phyloP scores from a whole-genome alignment of 2,888 invertebrate species.

The Ophion obscuratus region DNA sequence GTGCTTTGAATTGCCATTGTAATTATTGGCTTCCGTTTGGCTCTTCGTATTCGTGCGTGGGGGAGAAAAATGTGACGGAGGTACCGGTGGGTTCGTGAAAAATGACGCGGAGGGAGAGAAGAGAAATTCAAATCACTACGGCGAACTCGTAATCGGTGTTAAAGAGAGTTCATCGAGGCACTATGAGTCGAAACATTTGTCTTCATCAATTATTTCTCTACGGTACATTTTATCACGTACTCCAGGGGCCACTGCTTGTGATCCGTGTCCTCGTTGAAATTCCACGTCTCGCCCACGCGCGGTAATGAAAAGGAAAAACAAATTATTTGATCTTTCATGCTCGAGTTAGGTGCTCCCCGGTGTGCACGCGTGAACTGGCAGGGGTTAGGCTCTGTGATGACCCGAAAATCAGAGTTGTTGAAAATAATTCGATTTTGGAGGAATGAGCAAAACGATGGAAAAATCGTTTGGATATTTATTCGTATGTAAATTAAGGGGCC shows the following conservation, averaged over 20 bases:
- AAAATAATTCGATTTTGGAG: no score
- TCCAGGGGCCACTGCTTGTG: not conserved
- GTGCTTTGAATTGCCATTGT: not conserved
- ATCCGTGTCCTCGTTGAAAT: constrained; percentile 20
- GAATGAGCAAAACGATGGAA: no score
- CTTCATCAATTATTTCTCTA: constrained; percentile 20
- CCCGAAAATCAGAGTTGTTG: no score
- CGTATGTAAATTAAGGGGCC: no score
- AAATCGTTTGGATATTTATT: no score
- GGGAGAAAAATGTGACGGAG: no score
- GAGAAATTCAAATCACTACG: not conserved
- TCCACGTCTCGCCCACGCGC: constrained; percentile 11
- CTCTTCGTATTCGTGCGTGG: not conserved
- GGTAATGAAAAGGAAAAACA: not conserved
- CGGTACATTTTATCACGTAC: constrained; percentile 24
- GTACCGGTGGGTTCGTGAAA: no score
- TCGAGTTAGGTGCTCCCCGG: not conserved
- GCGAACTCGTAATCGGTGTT: constrained; percentile 35
- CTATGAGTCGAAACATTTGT: constrained; percentile 24
- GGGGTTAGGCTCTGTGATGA: no score
- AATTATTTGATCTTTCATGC: not conserved
- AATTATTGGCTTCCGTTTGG: not conserved
- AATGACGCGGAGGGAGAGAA: not conserved
- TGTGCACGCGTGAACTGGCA: not conserved
- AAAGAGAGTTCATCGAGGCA: constrained; percentile 13